phyloP scores from a whole-genome alignment of 2,113 vertebrate species.

The Corythornis madagascariensis region DNA sequence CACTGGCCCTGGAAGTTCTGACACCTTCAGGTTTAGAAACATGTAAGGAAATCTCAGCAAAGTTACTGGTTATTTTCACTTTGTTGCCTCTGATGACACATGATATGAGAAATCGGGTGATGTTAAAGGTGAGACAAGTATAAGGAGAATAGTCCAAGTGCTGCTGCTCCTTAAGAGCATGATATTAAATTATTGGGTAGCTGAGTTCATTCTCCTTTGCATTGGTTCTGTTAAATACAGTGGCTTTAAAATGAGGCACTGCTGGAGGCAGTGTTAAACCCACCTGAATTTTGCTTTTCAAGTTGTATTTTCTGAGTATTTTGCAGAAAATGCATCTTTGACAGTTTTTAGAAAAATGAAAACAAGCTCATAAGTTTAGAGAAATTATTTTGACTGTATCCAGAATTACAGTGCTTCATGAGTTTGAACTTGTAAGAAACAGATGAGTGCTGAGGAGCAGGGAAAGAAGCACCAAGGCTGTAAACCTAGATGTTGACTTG shows the following conservation, averaged over 20 bases:
- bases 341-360: neutral
- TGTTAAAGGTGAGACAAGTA: neutral
- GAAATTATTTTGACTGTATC: neutral
- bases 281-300: neutral
- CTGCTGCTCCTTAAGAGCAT: neutral
- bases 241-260: constrained; percentile 26
- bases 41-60: neutral
- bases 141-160: neutral
- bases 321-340: constrained; percentile 10
- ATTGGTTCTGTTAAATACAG: neutral
- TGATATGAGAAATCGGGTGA: neutral
- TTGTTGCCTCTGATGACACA: neutral
- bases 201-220: neutral
- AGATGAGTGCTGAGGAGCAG: neutral
- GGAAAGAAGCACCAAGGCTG: neutral
- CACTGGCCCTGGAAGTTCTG: neutral
- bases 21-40: neutral
- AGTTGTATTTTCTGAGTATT: constrained; percentile 11
- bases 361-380: neutral
- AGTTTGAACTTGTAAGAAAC: neutral
- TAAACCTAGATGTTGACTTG: neutral
- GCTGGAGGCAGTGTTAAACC: constrained; percentile 17
- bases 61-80: neutral
- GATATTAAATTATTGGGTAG: neutral
- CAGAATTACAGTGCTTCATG: neutral